Conservation (phyloP, 2,797 vertebrate species). For the Pampus argenteus region DNA sequence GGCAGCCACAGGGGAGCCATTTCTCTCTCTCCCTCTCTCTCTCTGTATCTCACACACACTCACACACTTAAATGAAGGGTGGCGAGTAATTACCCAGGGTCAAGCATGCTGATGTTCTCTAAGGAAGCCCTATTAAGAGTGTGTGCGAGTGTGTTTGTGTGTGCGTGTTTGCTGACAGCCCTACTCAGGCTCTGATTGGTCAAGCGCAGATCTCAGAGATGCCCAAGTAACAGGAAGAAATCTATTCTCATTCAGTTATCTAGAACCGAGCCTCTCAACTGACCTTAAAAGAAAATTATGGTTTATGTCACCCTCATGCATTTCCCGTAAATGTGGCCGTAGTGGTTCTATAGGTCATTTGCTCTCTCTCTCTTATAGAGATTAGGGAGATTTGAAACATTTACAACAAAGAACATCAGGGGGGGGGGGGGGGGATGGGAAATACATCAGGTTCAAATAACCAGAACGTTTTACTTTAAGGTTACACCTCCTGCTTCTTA, state of each 20-base stretch:
- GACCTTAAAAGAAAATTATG: not conserved
- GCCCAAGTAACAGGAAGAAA: not conserved
- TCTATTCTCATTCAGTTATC: not conserved
- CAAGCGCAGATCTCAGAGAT: not conserved
- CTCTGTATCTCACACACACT: constrained; percentile 12
- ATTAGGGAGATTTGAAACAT: too few relatives aligned
- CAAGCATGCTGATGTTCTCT: constrained; percentile 52
- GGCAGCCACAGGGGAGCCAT: constrained; percentile 43
- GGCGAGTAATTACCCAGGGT: constrained; percentile 67
- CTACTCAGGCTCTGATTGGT: constrained; percentile 11
- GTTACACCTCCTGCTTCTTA: not conserved
- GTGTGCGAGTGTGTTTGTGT: constrained; percentile 14
- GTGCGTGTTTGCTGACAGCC: constrained; percentile 13
- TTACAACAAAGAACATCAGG: too few relatives aligned
- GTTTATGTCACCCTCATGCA: too few relatives aligned
- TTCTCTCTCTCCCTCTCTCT: constrained; percentile 19
- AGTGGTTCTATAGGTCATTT: too few relatives aligned
- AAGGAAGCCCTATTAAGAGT: constrained; percentile 30
- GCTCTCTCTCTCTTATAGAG: too few relatives aligned
- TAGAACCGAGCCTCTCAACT: not conserved
- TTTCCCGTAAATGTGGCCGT: too few relatives aligned
- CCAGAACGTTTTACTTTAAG: too few relatives aligned
- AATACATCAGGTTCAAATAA: too few relatives aligned
- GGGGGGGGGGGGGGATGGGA: too few relatives aligned
- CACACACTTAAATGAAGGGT: constrained; percentile 13